A percentile compares a stretch with the other conserved stretches of the same genome.
phyloP scores from a whole-genome alignment of 2,888 invertebrate genomes.

The Lasioglossum morio region DNA sequence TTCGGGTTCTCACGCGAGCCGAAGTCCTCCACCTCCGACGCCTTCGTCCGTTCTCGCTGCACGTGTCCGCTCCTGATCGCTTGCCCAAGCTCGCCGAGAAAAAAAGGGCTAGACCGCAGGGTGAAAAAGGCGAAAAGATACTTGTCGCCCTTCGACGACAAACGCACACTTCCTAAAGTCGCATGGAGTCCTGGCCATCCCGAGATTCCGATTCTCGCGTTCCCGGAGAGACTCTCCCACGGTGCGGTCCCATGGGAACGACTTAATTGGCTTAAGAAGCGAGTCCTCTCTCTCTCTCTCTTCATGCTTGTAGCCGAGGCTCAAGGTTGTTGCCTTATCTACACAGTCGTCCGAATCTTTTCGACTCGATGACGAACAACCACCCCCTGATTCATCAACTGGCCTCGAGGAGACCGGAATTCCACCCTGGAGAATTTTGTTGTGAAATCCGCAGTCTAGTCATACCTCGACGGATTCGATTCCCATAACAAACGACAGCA shows the following conservation, averaged over 20 bases:
- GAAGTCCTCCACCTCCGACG: conserved; percentile 41
- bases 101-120: neutral
- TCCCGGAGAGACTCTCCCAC: conserved; percentile 80
- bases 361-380: conserved; percentile 16
- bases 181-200: conserved; percentile 77
- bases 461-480: neutral
- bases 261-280: conserved; percentile 78
- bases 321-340: conserved; percentile 57
- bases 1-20: conserved; percentile 80
- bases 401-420: neutral
- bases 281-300: conserved; percentile 28
- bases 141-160: conserved; percentile 41
- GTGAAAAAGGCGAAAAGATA: conserved; percentile 15
- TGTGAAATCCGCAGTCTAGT: neutral
- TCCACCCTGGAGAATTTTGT: no score
- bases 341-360: conserved; percentile 19
- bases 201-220: conserved; percentile 79
- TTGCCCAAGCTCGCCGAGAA: conserved; percentile 4
- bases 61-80: conserved; percentile 34
- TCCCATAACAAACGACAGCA: neutral
- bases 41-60: conserved; percentile 49
- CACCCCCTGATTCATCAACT: neutral
- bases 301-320: conserved; percentile 53
- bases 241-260: conserved; percentile 83
- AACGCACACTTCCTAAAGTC: conserved; percentile 73